These are phyloP conservation scores for Crocidura indochinensis DNA, from an alignment of 2,797 vertebrate species.

Conservation along the genomic window DNA sequence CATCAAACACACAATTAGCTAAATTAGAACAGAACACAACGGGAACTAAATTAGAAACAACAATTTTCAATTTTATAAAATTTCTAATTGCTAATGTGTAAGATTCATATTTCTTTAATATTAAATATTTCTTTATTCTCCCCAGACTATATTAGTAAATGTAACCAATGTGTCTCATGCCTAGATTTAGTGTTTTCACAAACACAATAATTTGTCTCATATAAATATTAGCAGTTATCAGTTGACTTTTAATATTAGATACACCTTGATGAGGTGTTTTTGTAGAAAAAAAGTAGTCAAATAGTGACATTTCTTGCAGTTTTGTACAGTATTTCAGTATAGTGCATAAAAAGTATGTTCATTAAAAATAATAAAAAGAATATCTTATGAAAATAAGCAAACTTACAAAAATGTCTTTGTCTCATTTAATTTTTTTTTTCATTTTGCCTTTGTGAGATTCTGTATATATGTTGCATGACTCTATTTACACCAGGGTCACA, in stretches of 20 bases:
- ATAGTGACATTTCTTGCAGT: conserved; percentile 92
- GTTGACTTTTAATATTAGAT: conserved; percentile 90
- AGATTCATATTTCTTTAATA: conserved; percentile 85
- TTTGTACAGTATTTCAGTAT: conserved; percentile 92
- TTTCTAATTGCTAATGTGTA: conserved; percentile 83
- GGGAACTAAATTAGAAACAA: conserved; percentile 29
- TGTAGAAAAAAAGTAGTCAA: conserved; percentile 91
- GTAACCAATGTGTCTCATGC: conserved; percentile 84
- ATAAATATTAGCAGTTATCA: conserved; percentile 93
- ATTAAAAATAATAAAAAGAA: conserved; percentile 89
- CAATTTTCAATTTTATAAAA: conserved; percentile 89
- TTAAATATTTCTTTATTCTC: conserved; percentile 84
- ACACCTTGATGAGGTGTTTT: conserved; percentile 90
- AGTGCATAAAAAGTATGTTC: conserved; percentile 91
- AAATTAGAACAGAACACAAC: conserved; percentile 6
- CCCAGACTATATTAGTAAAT: conserved; percentile 82
- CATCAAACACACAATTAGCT: background rate
- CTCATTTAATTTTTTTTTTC: conserved; percentile 84
- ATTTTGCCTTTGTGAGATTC: conserved; percentile 87
- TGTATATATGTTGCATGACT: conserved; percentile 90
- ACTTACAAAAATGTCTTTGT: conserved; percentile 85
- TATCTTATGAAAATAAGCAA: conserved; percentile 87
- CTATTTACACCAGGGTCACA: conserved; percentile 90
- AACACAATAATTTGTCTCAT: conserved; percentile 88
- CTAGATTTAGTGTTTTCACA: conserved; percentile 86